Base-by-base conservation (phyloP, 2,113 vertebrate genomes). In the Phalacrocorax pelagicus region DNA sequence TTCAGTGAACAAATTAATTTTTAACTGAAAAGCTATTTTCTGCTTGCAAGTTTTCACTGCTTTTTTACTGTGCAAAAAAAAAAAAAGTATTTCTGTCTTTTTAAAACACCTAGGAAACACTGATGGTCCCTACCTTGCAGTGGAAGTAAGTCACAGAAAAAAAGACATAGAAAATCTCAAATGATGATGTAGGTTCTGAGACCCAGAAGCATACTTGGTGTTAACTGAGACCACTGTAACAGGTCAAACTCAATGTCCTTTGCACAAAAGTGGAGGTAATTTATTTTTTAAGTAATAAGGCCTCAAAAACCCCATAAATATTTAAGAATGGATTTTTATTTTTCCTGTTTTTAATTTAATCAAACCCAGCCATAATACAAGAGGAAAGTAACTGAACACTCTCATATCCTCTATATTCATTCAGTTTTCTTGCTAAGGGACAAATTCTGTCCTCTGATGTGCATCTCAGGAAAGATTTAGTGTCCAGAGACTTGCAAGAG, bases 281-380 rank as follows among this genome's bases (percentile, higher is more conserved):
- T 29, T 14, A 6, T 20, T 58, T 66, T 87, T 84, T 2, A 38
- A 54, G 16, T 24, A 52, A 52, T 17, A 54, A 80, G 11, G 24
- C 11, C 2, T 77, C 36, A 57, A 10, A 26, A 40, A 65, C 23
- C 2, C 0, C 1, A 21, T 49, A 71, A 66, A 59, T 88, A 77
- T 22, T 77, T 66, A 70, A 9, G 7, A 93, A 84, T 6, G 9
- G 2, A 54, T 54, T 81, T 93, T 82, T 81, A 51, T 67, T 81
- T 22, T 86, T 32, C 13, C 7, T 26, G 2, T 0, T 71, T 66
- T 81, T 78, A 71, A 38, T 67, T 77, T 61, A 58, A 88, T 78
- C 4, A 74, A 51, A 29, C 1, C 1, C 29, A 63, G 14, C 0
- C 4, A 16, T 47, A 81, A 49, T 3, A n/a, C 29, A 21, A 74